Evolutionary conservation across 2,888 invertebrate genomes (phyloP).

Genomic region (Apamea monoglypha): DNA sequence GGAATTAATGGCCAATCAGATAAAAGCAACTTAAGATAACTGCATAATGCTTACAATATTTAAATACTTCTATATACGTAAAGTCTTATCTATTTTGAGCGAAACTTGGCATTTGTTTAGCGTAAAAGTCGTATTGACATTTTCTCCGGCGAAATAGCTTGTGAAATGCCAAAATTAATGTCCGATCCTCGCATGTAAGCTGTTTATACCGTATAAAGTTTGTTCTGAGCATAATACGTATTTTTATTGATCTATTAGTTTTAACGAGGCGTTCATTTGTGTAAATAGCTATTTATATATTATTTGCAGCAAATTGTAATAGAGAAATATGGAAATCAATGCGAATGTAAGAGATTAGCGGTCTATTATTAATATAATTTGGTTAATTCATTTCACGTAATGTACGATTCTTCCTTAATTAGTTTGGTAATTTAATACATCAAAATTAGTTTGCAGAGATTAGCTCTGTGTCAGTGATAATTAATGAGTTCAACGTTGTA

Average conservation of each 20-base stretch:
- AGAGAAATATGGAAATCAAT: constrained; percentile 26
- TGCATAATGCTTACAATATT: constrained; percentile 50
- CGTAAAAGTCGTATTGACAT: constrained; percentile 52
- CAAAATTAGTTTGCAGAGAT: constrained; percentile 29
- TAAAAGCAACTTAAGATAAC: constrained; percentile 54
- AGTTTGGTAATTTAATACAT: constrained; percentile 32
- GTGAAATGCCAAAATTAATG: constrained; percentile 66
- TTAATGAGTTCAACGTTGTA: not conserved
- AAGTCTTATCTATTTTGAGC: constrained; percentile 45
- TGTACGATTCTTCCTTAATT: constrained; percentile 33
- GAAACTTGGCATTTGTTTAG: constrained; percentile 53
- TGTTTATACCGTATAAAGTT: constrained; percentile 54
- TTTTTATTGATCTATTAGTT: constrained; percentile 55
- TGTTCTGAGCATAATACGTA: constrained; percentile 37
- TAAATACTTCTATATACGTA: constrained; percentile 38
- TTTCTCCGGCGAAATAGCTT: constrained; percentile 54
- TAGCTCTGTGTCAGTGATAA: constrained; percentile 14
- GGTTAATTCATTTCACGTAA: constrained; percentile 24
- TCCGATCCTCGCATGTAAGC: constrained; percentile 42
- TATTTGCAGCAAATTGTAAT: constrained; percentile 19
- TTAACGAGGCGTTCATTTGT: constrained; percentile 46
- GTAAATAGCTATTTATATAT: constrained; percentile 16
- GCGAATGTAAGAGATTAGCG: constrained; percentile 25
- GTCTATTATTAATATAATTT: constrained; percentile 33
- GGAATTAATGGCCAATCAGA: constrained; percentile 57